Base-by-base conservation (phyloP, 2,113 vertebrate genomes). In the Bambusicola thoracicus region DNA sequence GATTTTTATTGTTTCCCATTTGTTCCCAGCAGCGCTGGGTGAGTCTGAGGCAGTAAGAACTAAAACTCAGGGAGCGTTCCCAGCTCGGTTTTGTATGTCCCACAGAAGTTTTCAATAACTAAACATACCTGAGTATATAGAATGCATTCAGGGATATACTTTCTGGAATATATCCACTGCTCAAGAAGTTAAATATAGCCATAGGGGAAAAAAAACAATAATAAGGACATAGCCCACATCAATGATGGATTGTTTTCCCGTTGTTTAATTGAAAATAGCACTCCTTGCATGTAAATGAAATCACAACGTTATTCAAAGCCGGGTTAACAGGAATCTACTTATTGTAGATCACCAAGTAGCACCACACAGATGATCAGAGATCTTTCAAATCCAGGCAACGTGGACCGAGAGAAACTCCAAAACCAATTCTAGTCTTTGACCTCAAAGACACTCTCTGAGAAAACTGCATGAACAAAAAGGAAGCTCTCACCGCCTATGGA, bases 1-100 rank as follows among this genome's bases (percentile, higher is more conserved):
- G 48, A 85, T 91, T 94, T 94, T 87, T 89, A 96, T 93, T 90
- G 69, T 93, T 92, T 97, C 53, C 53, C 81, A 94, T 92, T 95
- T 96, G 73, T 75, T 91, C 27, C 43, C 63, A 78, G 61, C 53
- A 94, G 59, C 68, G 91, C 36, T 68, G 24, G 68, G 49, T 90
- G 84, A 29, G 73, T 61, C 36, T 44, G 87, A 82, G 77, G 51
- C 51, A 81, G 41, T 32, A 88, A 58, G 46, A 87, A 74, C 43
- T 75, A 20, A 25, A 93, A 85, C 55, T 36, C 46, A 56, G 61
- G 87, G 30, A 49, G 40, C 36, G 43, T 38, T 91, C 62, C 38
- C 61, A 83, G 49, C 38, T 74, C 74, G 22, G 48, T 63, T 83
- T 68, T 83, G 5, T 40, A 65, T 51, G 68, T 84, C 40, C 58